Evolutionary conservation across 35 echinoderm and acorn worm genomes (phyloP).

Genomic region (Acanthaster planci): DNA sequence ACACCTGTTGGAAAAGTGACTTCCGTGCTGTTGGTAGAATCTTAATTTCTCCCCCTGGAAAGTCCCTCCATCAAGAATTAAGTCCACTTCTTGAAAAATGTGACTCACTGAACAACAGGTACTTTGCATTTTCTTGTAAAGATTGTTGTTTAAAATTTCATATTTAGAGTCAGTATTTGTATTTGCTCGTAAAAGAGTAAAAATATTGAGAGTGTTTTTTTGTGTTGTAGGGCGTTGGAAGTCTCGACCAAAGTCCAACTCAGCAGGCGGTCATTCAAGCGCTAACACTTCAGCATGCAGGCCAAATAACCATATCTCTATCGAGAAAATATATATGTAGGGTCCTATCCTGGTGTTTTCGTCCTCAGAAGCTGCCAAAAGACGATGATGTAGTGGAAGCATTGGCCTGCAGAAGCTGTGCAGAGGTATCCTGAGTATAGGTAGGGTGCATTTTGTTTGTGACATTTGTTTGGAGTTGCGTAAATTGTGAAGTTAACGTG

Average conservation of each 20-base stretch:
- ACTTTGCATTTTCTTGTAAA: neutral
- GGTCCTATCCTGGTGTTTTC: neutral
- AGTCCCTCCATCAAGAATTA: neutral
- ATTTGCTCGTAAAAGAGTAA: neutral
- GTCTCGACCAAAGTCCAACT: too few relatives aligned
- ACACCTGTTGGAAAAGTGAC: neutral
- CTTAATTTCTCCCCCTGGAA: neutral
- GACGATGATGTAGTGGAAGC: neutral
- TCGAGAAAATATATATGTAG: neutral
- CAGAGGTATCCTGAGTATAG: neutral
- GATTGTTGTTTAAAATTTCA: neutral
- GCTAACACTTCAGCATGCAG: too few relatives aligned
- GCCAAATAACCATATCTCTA: too few relatives aligned
- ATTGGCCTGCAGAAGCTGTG: neutral
- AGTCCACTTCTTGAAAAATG: neutral
- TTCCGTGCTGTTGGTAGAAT: constrained; percentile 14
- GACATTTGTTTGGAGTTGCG: neutral
- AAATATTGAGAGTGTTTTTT: neutral
- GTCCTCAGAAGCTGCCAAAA: neutral
- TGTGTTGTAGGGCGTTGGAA: too few relatives aligned
- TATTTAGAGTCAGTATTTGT: neutral
- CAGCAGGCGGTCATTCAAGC: neutral
- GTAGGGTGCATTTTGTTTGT: neutral
- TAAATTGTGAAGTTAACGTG: too few relatives aligned
- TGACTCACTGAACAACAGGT: neutral